Conservation (phyloP, 2,888 invertebrate species). For the Perizoma affinitatum region DNA sequence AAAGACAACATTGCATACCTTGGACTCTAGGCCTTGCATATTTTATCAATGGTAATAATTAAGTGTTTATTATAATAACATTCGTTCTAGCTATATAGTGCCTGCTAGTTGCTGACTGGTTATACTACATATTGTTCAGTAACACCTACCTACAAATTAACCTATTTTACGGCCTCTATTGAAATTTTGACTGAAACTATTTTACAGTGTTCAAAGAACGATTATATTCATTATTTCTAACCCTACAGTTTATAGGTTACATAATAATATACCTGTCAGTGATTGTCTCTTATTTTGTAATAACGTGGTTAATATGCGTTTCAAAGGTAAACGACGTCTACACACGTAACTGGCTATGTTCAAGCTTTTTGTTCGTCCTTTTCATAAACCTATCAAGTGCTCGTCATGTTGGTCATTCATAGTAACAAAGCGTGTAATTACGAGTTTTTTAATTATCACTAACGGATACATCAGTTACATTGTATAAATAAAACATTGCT, state of each 20-base stretch:
- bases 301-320: neutral
- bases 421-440: slow-evolving; percentile 16
- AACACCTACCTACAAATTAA: neutral
- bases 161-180: too few relatives aligned
- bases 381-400: neutral
- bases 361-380: slow-evolving; percentile 1
- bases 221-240: too few relatives aligned
- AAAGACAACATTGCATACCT: slow-evolving; percentile 12
- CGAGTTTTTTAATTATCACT: slow-evolving; percentile 22
- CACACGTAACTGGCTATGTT: neutral
- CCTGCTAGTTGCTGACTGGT: neutral
- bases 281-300: too few relatives aligned
- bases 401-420: slow-evolving; percentile 4
- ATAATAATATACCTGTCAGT: too few relatives aligned
- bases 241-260: too few relatives aligned
- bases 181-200: too few relatives aligned
- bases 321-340: neutral
- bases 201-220: too few relatives aligned
- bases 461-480: slow-evolving; percentile 21
- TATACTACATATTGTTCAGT: neutral
- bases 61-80: neutral
- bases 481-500: slow-evolving; percentile 18
- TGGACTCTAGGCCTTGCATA: slow-evolving; percentile 18
- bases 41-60: slow-evolving; percentile 11
- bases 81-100: slow-evolving; percentile 5